phyloP scores from a whole-genome alignment of 2,797 vertebrate genomes.

The Micrastur ruficollis region DNA sequence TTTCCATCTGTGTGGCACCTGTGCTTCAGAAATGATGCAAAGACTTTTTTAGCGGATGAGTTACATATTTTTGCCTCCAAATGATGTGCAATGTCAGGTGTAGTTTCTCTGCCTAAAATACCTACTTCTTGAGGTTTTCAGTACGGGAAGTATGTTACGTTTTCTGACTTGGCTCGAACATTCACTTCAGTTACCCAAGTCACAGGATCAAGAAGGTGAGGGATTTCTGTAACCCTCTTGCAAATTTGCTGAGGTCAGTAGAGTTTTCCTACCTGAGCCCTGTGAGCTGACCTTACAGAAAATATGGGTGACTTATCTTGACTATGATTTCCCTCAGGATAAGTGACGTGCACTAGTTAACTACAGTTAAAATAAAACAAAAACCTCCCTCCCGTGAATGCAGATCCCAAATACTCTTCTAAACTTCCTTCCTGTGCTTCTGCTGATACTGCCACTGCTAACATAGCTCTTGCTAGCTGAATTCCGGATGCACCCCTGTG shows the following conservation, averaged over 20 bases:
- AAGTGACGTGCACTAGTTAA: not conserved
- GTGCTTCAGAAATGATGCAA: not conserved
- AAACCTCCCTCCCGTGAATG: not conserved
- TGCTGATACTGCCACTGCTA: not conserved
- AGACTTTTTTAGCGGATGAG: not conserved
- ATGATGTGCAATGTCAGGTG: not conserved
- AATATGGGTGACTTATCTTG: not conserved
- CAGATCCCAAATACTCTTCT: not conserved
- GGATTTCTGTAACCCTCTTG: not conserved
- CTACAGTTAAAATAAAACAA: not conserved
- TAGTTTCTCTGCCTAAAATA: not conserved
- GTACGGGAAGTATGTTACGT: not conserved
- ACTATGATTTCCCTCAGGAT: not conserved
- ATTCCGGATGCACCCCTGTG: fast-evolving
- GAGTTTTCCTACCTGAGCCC: not conserved
- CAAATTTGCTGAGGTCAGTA: not conserved
- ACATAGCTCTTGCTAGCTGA: not conserved
- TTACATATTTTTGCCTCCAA: not conserved
- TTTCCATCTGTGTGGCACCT: not conserved
- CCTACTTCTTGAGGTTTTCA: not conserved
- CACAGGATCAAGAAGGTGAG: not conserved
- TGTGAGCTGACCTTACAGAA: not conserved
- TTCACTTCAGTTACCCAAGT: not conserved
- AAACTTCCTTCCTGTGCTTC: not conserved
- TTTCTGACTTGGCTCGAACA: not conserved